A percentile compares a stretch with the other conserved stretches of the same genome.
Evolutionary conservation across 2,888 invertebrate species (phyloP).

Genomic region (Sepioteuthis lessoniana): DNA sequence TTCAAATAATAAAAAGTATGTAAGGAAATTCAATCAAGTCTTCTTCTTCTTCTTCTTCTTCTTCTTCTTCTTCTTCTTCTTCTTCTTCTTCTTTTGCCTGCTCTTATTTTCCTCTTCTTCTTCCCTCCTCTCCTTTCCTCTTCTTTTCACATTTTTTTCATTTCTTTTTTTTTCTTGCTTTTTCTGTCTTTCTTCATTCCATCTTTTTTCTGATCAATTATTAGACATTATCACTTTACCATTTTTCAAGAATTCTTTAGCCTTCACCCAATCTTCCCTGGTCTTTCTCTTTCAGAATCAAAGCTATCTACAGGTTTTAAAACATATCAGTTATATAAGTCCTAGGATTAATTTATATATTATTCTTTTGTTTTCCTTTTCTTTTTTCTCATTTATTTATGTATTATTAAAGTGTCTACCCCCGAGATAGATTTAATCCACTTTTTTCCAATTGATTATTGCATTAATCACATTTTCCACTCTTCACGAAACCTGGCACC

Average conservation of each 20-base stretch:
- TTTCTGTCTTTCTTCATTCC: not conserved
- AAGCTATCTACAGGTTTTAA: not conserved
- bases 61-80: too few species aligned
- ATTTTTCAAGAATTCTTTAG: not conserved
- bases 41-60: too few species aligned
- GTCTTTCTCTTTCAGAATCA: not conserved
- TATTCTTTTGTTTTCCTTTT: not conserved
- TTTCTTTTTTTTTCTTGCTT: too few species aligned
- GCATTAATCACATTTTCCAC: conserved; percentile 33
- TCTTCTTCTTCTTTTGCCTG: too few species aligned
- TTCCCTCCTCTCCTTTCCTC: too few species aligned
- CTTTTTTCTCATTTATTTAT: not conserved
- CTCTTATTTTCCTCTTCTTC: too few species aligned
- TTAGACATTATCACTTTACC: not conserved
- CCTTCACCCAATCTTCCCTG: not conserved
- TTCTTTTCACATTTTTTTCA: too few species aligned
- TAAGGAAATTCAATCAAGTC: too few species aligned
- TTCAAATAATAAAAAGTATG: too few species aligned
- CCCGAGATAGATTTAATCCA: conserved; percentile 16
- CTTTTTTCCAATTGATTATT: not conserved
- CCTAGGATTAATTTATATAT: too few species aligned
- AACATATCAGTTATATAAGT: not conserved
- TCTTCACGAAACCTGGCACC: not conserved
- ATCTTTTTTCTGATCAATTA: not conserved
- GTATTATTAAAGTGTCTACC: not conserved